These are phyloP conservation scores for Borostomias antarcticus DNA, from an alignment of 2,797 vertebrate genomes.

Conservation along the genomic window DNA sequence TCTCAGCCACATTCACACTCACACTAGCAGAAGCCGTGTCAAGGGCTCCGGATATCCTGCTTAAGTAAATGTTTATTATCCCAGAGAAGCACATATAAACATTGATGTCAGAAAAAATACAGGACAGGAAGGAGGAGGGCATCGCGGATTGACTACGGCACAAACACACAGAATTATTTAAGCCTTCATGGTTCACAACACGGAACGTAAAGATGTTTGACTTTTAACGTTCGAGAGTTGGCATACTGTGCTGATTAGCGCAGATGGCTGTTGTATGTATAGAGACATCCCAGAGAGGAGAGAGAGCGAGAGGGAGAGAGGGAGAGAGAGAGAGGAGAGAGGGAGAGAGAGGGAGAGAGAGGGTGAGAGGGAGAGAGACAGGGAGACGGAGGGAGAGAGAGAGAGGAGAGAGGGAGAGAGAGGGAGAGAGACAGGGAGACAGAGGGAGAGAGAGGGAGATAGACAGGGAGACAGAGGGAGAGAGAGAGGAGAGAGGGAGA, in stretches of 20 bases:
- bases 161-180: conserved; percentile 54
- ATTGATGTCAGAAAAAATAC: conserved; percentile 25
- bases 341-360: neutral
- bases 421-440: too few species aligned
- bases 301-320: conserved; percentile 32
- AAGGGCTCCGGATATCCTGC: conserved; percentile 33
- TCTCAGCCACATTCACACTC: conserved; percentile 31
- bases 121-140: conserved; percentile 35
- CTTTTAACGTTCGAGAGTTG: conserved; percentile 56
- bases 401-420: neutral
- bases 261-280: conserved; percentile 63
- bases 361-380: neutral
- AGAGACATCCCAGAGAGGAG: conserved; percentile 49
- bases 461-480: conserved; percentile 32
- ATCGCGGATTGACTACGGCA: conserved; percentile 50
- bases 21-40: conserved; percentile 7
- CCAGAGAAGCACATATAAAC: conserved; percentile 46
- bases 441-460: neutral
- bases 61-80: conserved; percentile 28
- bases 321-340: conserved; percentile 11
- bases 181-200: conserved; percentile 42
- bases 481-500: conserved; percentile 24
- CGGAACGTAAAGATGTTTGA: conserved; percentile 59
- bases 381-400: neutral
- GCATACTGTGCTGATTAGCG: conserved; percentile 55